These are phyloP conservation scores for Drosophila leonis DNA, from an alignment of 2,888 invertebrate species.

Conservation along the genomic window DNA sequence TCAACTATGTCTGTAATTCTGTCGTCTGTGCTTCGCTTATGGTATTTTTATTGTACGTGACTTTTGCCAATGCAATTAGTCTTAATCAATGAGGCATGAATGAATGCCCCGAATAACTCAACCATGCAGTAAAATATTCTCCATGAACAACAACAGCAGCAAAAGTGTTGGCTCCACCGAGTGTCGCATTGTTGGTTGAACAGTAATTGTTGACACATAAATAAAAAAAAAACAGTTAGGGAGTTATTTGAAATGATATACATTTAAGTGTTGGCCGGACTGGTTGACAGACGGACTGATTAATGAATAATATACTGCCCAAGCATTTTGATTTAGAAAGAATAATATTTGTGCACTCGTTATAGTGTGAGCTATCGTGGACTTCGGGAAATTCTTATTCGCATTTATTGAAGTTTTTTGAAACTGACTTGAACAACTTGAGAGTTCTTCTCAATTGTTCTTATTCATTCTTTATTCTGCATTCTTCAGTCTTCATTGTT, in stretches of 20 bases:
- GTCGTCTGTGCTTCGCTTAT: conserved; percentile 14
- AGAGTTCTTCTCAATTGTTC: too few species aligned
- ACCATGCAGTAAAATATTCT: conserved; percentile 37
- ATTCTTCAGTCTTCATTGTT: too few species aligned
- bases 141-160: conserved; percentile 9
- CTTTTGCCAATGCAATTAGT: conserved; percentile 66
- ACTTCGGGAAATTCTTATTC: background rate
- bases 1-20: conserved; percentile 30
- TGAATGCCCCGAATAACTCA: conserved; percentile 48
- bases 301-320: background rate
- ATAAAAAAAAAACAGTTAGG: background rate
- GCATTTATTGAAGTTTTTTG: background rate
- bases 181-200: conserved; percentile 46
- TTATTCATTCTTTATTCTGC: too few species aligned
- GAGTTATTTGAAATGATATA: background rate
- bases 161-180: conserved; percentile 39
- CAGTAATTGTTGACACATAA: conserved; percentile 40
- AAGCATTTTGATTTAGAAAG: background rate
- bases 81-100: conserved; percentile 67
- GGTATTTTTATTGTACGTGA: conserved; percentile 44
- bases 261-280: background rate
- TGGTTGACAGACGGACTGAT: background rate
- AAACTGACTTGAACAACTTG: too few species aligned
- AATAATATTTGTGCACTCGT: background rate
- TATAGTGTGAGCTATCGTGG: background rate